Evolutionary conservation across 1,140 invertebrate species (phyloP), one percentile per base, ranked within the genome.

Genomic region (Leptestheria dahalacensis): DNA sequence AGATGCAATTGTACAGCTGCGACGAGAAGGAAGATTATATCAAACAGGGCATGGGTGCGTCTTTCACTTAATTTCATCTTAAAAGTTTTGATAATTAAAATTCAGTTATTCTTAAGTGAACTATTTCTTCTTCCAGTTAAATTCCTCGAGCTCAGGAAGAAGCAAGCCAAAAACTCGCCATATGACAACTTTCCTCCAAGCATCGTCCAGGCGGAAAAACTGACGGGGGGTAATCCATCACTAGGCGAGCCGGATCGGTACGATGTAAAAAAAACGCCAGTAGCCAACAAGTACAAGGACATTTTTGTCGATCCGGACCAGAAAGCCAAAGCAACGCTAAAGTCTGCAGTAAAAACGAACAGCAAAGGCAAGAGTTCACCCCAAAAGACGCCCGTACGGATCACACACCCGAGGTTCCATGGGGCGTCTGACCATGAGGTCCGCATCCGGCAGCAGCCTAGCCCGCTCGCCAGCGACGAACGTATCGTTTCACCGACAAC

Each of bases 291-390:
- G 26, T 60, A 52, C 48, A 60, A 60, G 29, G 41, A 60, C 20
- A 52, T 60, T 21, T 60, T 60, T 20, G 58, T 60, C 3, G 58
- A 60, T 33, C 58, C 58, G 3, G 58, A 60, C 28, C n/a, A 25
- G 49, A 60, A 60, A 48, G 10, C 46, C 25, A 15, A 28, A 28
- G 23, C 48, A 49, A 9, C 46, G 57, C 4, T 48, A 25, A 26
- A 48, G 57, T 15, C 41, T 24, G 20, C 24, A 25, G 15, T 12
- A n/a, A n/a, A n/a, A n/a, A n/a, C n/a, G n/a, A n/a, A n/a, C n/a
- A n/a, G n/a, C n/a, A n/a, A n/a, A n/a, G n/a, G n/a, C n/a, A n/a
- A n/a, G n/a, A n/a, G n/a, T n/a, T n/a, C n/a, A n/a, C 23, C n/a
- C 25, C 48, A 9, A 48, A 52, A 41, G 41, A 50, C 6, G 48